A percentile compares a stretch with the other conserved stretches of the same genome.
These are phyloP conservation scores for Coluber constrictor DNA, from an alignment of 2,797 vertebrate genomes.

Conservation along the genomic window DNA sequence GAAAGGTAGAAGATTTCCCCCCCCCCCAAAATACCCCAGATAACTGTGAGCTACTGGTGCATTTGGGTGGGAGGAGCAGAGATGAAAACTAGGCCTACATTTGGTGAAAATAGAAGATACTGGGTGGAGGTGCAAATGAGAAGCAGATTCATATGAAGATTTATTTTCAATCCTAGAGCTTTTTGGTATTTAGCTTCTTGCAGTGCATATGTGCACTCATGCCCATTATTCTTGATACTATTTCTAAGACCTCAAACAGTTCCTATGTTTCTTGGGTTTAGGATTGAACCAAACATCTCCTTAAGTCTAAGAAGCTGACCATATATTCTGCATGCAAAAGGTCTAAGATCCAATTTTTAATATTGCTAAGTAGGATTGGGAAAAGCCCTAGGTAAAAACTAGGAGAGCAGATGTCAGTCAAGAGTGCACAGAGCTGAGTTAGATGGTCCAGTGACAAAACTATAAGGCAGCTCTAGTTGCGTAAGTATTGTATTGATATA, in stretches of 20 bases:
- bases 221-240: background rate
- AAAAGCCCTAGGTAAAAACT: background rate
- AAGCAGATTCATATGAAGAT: background rate
- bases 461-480: background rate
- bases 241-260: background rate
- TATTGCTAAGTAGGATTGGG: background rate
- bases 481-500: background rate
- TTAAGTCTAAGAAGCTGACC: background rate
- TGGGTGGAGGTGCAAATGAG: background rate
- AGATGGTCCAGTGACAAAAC: background rate
- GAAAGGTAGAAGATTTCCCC: background rate
- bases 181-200: background rate
- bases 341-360: background rate
- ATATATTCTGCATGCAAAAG: background rate
- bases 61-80: background rate
- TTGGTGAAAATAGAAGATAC: background rate
- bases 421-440: background rate
- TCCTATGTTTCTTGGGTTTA: background rate
- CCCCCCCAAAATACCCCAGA: fast-evolving
- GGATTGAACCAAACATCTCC: background rate
- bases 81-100: background rate
- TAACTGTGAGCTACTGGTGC: background rate
- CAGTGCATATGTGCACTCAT: background rate
- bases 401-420: background rate
- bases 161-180: background rate